phyloP scores from a whole-genome alignment of 2,888 invertebrate species.

The Priapulus caudatus region DNA sequence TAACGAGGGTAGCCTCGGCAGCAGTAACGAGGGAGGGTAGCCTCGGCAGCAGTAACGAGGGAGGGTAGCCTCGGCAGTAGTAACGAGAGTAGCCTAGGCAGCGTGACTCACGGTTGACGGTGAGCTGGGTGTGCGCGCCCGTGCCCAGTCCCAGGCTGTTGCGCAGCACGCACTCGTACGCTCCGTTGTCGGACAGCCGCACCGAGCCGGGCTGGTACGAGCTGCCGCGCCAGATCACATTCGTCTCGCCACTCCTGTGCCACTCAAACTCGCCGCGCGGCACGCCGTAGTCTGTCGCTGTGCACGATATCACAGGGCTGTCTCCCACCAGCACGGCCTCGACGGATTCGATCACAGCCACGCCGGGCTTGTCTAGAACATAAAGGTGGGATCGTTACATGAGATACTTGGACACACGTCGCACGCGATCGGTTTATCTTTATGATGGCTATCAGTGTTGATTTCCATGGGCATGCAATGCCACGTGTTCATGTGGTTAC shows the following conservation, averaged over 20 bases:
- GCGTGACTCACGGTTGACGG: constrained; percentile 1
- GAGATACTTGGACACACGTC: too few relatives aligned
- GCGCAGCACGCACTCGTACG: not conserved
- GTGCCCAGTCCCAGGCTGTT: not conserved
- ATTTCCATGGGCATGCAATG: too few relatives aligned
- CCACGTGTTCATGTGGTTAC: too few relatives aligned
- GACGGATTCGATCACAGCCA: not conserved
- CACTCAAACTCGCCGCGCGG: not conserved
- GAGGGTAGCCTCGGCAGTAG: too few relatives aligned
- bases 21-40: too few relatives aligned
- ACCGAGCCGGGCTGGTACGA: not conserved
- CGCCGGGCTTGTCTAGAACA: too few relatives aligned
- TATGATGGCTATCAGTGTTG: too few relatives aligned
- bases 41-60: too few relatives aligned
- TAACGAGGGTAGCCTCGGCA: too few relatives aligned
- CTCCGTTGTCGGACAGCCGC: not conserved
- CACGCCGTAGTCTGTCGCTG: not conserved
- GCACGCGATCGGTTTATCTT: too few relatives aligned
- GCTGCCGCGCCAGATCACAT: not conserved
- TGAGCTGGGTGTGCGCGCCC: not conserved
- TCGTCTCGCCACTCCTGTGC: not conserved
- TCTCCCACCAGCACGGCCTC: not conserved
- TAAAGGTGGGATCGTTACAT: too few relatives aligned
- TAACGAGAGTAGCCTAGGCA: too few relatives aligned
- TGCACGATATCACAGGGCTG: not conserved